Conservation (phyloP, 2,797 vertebrate genomes). For the Orientallactaga sibirica region DNA sequence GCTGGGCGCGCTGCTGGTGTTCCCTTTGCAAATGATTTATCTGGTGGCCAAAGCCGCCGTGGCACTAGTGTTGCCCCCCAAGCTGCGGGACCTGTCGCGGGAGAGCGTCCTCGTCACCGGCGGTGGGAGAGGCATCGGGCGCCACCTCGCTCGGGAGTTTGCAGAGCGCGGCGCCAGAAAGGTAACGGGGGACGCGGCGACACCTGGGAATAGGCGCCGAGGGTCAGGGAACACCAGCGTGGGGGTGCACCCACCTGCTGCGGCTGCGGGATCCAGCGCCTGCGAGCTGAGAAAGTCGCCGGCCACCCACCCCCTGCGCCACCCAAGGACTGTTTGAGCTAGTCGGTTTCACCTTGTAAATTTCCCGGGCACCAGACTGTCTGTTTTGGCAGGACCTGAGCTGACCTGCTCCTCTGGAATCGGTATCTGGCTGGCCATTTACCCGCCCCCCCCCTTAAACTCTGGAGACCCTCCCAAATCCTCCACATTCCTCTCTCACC, state of each 20-base stretch:
- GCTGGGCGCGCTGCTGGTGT: slow-evolving; percentile 92
- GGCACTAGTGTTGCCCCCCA: slow-evolving; percentile 90
- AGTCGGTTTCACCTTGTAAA: slow-evolving; percentile 74
- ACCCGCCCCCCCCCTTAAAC: slow-evolving; percentile 54
- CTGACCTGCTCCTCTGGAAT: slow-evolving; percentile 19
- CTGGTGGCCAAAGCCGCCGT: slow-evolving; percentile 90
- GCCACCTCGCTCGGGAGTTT: slow-evolving; percentile 96
- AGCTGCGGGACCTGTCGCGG: slow-evolving; percentile 91
- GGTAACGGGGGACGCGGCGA: slow-evolving; percentile 88
- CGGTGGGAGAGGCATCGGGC: slow-evolving; percentile 97
- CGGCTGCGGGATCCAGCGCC: background rate
- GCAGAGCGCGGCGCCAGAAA: slow-evolving; percentile 94
- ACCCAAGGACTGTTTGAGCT: slow-evolving; percentile 56
- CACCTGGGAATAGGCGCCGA: background rate
- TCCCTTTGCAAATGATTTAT: slow-evolving; percentile 93
- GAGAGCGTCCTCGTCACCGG: slow-evolving; percentile 97
- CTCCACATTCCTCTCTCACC: slow-evolving; percentile 8
- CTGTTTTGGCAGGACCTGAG: slow-evolving; percentile 61
- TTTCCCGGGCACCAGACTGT: slow-evolving; percentile 46
- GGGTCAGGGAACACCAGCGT: background rate
- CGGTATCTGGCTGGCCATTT: background rate
- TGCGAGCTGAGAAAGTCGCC: background rate
- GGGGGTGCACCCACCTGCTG: slow-evolving; percentile 80
- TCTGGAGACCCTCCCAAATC: slow-evolving; percentile 43
- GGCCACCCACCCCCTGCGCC: slow-evolving; percentile 37